phyloP scores from a whole-genome alignment of 2,888 invertebrate genomes.

The Meteorus colon region DNA sequence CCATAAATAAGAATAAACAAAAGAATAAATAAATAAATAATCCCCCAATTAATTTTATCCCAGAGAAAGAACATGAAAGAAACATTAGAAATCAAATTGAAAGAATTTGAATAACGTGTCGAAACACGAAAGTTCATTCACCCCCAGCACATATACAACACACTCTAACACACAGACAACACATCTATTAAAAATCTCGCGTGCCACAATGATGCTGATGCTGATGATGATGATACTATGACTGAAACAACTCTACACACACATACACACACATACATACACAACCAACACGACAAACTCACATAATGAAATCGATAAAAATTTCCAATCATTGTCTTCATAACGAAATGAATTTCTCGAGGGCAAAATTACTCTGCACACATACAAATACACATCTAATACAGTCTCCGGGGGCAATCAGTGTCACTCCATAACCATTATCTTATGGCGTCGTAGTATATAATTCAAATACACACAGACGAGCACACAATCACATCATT shows the following conservation, averaged over 20 bases:
- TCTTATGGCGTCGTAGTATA: slow-evolving; percentile 43
- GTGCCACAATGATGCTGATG: too few species aligned
- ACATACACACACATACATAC: neutral
- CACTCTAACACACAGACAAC: too few species aligned
- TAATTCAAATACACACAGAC: slow-evolving; percentile 18
- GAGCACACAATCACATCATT: neutral
- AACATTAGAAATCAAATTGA: neutral
- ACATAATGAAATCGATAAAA: slow-evolving; percentile 8
- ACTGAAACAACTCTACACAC: neutral
- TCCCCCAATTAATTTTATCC: too few species aligned
- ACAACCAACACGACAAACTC: neutral
- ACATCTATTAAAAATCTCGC: neutral
- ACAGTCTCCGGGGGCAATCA: slow-evolving; percentile 43
- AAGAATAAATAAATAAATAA: too few species aligned
- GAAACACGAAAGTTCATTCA: slow-evolving; percentile 21
- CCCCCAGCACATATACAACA: neutral
- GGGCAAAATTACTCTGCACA: slow-evolving; percentile 16
- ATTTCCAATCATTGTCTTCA: slow-evolving; percentile 25
- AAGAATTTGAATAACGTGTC: too few species aligned
- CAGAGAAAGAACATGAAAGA: neutral
- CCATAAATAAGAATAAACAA: too few species aligned
- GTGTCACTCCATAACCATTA: slow-evolving; percentile 47
- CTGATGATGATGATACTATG: too few species aligned
- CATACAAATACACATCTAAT: slow-evolving; percentile 26
- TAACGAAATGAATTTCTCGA: slow-evolving; percentile 28